phyloP scores from a whole-genome alignment of 2,113 vertebrate species.

The Callipepla californica region DNA sequence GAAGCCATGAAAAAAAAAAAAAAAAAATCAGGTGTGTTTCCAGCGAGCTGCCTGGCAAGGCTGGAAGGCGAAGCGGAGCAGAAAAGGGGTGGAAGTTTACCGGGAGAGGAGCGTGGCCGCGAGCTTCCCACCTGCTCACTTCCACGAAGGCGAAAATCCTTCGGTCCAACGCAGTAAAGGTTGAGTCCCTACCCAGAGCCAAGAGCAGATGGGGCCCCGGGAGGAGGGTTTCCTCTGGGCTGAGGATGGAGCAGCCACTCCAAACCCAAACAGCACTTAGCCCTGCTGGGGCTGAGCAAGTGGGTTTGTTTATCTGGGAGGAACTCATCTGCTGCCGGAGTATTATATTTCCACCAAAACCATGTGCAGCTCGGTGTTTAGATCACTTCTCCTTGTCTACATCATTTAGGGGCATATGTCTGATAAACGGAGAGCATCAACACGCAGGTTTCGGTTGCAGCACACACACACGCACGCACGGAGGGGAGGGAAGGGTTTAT shows the following conservation, averaged over 20 bases:
- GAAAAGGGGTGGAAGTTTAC: constrained; percentile 6
- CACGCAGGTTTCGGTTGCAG: constrained; percentile 46
- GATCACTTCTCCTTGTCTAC: constrained; percentile 65
- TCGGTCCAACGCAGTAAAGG: neutral
- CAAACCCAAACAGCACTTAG: constrained; percentile 50
- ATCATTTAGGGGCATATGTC: constrained; percentile 69
- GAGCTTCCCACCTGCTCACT: neutral
- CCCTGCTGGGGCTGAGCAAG: constrained; percentile 55
- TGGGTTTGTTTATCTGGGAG: constrained; percentile 68
- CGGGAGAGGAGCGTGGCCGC: neutral
- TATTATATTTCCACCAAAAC: constrained; percentile 64
- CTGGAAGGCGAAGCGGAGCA: neutral
- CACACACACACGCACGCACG: neutral
- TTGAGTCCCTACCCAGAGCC: neutral
- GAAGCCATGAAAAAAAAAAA: neutral
- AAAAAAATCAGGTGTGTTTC: neutral
- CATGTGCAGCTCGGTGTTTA: constrained; percentile 53
- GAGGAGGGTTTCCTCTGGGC: constrained; percentile 50
- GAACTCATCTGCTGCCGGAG: constrained; percentile 57
- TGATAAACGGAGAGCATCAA: constrained; percentile 36
- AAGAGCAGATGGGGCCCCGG: constrained; percentile 29
- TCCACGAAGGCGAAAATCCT: neutral
- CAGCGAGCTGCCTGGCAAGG: neutral
- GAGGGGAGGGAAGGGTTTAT: neutral
- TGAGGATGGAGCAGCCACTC: constrained; percentile 25